Conservation (phyloP, 1,140 invertebrate genomes). For the Lucilia sericata region DNA sequence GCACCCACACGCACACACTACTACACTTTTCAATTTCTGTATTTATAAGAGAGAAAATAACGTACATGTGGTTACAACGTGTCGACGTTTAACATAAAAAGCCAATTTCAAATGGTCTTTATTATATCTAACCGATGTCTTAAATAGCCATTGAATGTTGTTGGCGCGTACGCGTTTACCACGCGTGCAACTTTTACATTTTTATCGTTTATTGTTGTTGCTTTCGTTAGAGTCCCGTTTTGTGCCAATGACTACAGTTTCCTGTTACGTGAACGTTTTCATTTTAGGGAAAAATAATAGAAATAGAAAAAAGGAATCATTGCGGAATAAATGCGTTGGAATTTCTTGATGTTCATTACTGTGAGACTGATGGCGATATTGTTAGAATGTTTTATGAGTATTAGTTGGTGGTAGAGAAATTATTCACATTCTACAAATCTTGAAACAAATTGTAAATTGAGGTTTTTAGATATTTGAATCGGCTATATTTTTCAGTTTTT, state of each 20-base stretch:
- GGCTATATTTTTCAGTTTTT: no score
- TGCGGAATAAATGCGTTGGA: no score
- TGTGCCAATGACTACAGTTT: not conserved
- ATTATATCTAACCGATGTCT: not conserved
- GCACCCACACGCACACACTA: no score
- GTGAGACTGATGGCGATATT: no score
- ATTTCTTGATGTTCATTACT: not conserved
- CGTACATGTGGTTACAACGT: slow-evolving; percentile 1
- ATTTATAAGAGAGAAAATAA: not conserved
- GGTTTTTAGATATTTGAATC: no score
- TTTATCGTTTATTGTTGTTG: not conserved
- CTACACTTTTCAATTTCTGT: no score
- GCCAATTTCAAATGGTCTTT: slow-evolving; percentile 7
- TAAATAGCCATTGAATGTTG: not conserved
- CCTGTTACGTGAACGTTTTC: slow-evolving; percentile 14
- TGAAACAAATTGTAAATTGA: no score
- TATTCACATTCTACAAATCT: no score
- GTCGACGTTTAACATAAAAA: slow-evolving; percentile 15
- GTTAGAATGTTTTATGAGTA: no score
- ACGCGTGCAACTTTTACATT: not conserved
- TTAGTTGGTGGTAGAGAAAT: no score
- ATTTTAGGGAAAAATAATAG: not conserved
- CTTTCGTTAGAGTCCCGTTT: not conserved
- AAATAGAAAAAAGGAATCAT: no score
- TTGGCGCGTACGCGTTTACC: not conserved